Conservation (phyloP, 2,113 vertebrate species). For the Stegastes partitus region DNA sequence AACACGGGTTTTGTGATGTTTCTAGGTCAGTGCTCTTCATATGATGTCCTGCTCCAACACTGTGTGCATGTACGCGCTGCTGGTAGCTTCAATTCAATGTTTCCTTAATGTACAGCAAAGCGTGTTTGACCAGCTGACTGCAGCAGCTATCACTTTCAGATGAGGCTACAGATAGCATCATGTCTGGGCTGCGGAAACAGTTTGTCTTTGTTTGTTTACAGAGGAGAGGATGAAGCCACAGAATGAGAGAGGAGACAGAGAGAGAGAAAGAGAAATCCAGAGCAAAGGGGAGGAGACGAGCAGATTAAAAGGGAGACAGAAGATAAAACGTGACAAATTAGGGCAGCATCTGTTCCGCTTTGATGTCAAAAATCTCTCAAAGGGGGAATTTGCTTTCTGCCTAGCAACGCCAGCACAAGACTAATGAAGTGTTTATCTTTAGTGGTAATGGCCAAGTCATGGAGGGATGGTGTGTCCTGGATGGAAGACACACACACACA, state of each 20-base stretch:
- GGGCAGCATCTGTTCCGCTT: slow-evolving; percentile 51
- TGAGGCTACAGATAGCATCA: slow-evolving; percentile 33
- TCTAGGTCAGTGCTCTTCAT: slow-evolving; percentile 38
- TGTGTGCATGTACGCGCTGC: not conserved
- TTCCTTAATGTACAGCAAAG: not conserved
- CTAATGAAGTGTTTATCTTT: slow-evolving; percentile 67
- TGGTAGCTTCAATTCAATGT: not conserved
- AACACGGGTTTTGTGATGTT: slow-evolving; percentile 5
- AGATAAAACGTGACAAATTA: slow-evolving; percentile 74
- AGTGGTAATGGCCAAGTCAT: slow-evolving; percentile 29
- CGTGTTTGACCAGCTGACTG: not conserved
- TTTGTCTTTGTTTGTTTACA: slow-evolving; percentile 67
- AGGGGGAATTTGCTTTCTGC: slow-evolving; percentile 54
- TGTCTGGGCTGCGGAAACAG: slow-evolving; percentile 43
- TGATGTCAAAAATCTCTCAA: slow-evolving; percentile 58
- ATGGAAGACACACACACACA: not conserved
- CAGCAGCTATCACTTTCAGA: slow-evolving; percentile 23
- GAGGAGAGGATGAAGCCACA: slow-evolving; percentile 31
- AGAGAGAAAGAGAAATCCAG: not conserved
- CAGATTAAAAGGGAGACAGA: slow-evolving; percentile 58
- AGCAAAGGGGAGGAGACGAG: slow-evolving; percentile 60
- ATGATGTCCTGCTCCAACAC: not conserved
- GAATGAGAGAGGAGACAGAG: slow-evolving; percentile 54
- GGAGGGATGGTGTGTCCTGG: slow-evolving; percentile 24
- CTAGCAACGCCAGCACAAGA: slow-evolving; percentile 53